Conservation (phyloP, 2,888 invertebrate genomes). For the Parnassius mnemosyne region DNA sequence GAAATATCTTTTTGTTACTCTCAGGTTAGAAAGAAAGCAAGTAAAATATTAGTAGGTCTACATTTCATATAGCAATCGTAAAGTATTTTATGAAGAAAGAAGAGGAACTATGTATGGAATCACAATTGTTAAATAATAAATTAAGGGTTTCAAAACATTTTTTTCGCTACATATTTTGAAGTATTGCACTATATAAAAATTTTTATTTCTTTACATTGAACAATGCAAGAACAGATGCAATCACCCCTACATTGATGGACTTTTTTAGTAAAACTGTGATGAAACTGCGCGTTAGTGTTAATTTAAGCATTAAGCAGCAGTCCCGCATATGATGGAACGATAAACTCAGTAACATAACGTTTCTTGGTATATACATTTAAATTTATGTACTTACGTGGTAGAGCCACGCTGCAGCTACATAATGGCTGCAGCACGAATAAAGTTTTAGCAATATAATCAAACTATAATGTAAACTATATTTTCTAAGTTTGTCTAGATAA, state of each 20-base stretch:
- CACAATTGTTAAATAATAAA: neutral
- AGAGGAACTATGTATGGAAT: too few species aligned
- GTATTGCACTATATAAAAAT: too few species aligned
- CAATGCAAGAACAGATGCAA: neutral
- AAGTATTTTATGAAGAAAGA: too few species aligned
- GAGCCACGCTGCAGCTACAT: neutral
- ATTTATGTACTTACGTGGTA: neutral
- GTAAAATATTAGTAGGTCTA: too few species aligned
- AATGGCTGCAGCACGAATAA: too few species aligned
- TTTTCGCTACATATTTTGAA: too few species aligned
- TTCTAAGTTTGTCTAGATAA: too few species aligned
- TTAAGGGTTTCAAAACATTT: too few species aligned
- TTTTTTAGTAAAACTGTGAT: conserved; percentile 11
- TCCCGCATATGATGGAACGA: conserved; percentile 19
- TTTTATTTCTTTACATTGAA: neutral
- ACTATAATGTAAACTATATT: neutral
- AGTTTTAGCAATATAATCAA: neutral
- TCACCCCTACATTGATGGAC: conserved; percentile 14
- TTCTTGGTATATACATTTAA: conserved; percentile 10
- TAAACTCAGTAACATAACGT: conserved; percentile 2
- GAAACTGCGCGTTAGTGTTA: conserved; percentile 8
- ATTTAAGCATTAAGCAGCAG: conserved; percentile 16
- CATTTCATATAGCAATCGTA: too few species aligned
- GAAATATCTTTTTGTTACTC: too few species aligned
- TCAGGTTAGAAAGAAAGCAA: too few species aligned